Percentiles rank a stretch among this genome's conserved stretches.
phyloP scores from a whole-genome alignment of 2,888 invertebrate species.

The Lycaena phlaeas region DNA sequence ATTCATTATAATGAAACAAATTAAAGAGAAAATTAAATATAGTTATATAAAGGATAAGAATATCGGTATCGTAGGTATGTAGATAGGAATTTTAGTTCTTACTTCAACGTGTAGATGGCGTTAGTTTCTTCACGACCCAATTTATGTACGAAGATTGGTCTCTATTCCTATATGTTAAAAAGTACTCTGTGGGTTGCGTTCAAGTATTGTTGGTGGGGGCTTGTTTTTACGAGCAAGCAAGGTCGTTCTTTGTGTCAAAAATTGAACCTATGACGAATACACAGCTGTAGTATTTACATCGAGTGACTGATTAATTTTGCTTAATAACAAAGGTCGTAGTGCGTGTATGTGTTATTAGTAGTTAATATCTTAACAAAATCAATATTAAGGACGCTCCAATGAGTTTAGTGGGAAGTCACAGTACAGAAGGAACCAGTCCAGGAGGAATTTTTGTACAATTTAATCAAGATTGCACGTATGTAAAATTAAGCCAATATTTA shows the following conservation, averaged over 20 bases:
- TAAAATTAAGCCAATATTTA: conserved; percentile 25
- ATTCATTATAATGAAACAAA: no score
- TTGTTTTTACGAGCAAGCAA: conserved; percentile 67
- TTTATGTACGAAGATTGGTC: no score
- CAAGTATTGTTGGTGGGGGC: conserved; percentile 53
- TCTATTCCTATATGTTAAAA: no score
- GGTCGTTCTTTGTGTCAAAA: conserved; percentile 79
- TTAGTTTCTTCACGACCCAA: no score
- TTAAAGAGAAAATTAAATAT: no score
- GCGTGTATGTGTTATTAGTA: conserved; percentile 48
- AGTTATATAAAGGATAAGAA: no score
- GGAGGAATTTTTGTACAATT: conserved; percentile 96
- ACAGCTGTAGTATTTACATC: conserved; percentile 51
- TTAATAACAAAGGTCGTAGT: conserved; percentile 42
- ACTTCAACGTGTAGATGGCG: no score
- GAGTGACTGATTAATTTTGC: conserved; percentile 53
- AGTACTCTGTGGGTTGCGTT: conserved; percentile 12
- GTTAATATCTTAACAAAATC: conserved; percentile 42
- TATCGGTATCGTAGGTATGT: no score
- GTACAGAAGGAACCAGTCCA: conserved; percentile 82
- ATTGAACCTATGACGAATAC: conserved; percentile 56
- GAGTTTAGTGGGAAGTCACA: conserved; percentile 85
- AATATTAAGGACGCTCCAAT: conserved; percentile 77
- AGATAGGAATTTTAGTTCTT: no score
- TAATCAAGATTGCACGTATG: conserved; percentile 99